These are phyloP conservation scores for Meghimatium bilineatum DNA, from an alignment of 2,888 invertebrate species.

Conservation along the genomic window DNA sequence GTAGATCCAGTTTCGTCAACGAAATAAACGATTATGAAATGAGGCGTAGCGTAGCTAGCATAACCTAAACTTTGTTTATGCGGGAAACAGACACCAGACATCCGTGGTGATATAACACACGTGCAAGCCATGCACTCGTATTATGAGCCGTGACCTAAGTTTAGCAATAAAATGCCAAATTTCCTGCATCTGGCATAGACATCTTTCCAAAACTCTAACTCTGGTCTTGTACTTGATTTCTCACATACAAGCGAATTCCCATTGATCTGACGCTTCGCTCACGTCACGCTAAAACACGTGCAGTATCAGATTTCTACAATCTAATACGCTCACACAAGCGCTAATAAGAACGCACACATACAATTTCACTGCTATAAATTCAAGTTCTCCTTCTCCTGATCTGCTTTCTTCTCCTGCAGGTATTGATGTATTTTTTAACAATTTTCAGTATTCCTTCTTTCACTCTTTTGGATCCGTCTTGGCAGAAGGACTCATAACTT, in stretches of 20 bases:
- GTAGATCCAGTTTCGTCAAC: neutral
- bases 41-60: neutral
- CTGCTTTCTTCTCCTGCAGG: too few relatives aligned
- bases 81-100: neutral
- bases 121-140: neutral
- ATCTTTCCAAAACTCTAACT: neutral
- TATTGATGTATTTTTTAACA: too few relatives aligned
- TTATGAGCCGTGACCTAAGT: neutral
- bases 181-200: neutral
- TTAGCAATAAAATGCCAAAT: neutral
- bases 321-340: neutral
- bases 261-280: neutral
- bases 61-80: neutral
- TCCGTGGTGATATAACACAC: neutral
- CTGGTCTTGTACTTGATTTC: neutral
- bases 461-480: too few relatives aligned
- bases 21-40: neutral
- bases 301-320: neutral
- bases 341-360: neutral
- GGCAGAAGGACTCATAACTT: too few relatives aligned
- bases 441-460: too few relatives aligned
- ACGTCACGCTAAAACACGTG: neutral
- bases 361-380: too few relatives aligned
- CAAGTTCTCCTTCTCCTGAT: too few relatives aligned
- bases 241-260: neutral